Conservation (phyloP, 2,888 invertebrate genomes). For the Criorhina ranunculi region DNA sequence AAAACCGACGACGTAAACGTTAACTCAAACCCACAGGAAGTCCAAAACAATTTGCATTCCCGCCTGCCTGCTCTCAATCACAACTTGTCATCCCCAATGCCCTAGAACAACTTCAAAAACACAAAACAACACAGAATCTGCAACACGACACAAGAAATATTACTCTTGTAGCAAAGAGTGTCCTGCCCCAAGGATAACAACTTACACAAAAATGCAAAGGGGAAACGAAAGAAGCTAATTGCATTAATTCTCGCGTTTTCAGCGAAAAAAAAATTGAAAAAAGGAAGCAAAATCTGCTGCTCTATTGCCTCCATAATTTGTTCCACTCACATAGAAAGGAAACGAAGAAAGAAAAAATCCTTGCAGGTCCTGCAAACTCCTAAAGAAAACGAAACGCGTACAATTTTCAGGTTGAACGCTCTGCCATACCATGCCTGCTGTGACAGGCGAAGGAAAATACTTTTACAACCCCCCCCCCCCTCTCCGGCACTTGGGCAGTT, state of each 20-base stretch:
- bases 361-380: conserved; percentile 27
- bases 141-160: conserved; percentile 51
- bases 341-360: conserved; percentile 7
- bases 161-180: conserved; percentile 60
- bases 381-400: conserved; percentile 34
- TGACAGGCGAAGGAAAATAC: conserved; percentile 66
- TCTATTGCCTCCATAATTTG: conserved; percentile 75
- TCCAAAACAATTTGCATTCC: conserved; percentile 53
- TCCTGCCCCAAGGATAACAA: conserved; percentile 64
- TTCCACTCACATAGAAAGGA: conserved; percentile 29
- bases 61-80: conserved; percentile 26
- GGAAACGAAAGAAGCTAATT: conserved; percentile 70
- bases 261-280: conserved; percentile 54
- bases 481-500: conserved; percentile 36
- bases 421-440: neutral
- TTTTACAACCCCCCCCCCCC: conserved; percentile 32
- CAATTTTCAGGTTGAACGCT: conserved; percentile 70
- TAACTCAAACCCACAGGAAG: neutral
- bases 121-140: conserved; percentile 46
- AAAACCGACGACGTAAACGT: neutral
- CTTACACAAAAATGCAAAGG: conserved; percentile 57
- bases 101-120: conserved; percentile 52
- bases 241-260: conserved; percentile 75
- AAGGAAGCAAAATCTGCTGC: conserved; percentile 53
- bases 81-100: conserved; percentile 61